phyloP scores from a whole-genome alignment of 2,797 vertebrate species.

The Helarctos malayanus region DNA sequence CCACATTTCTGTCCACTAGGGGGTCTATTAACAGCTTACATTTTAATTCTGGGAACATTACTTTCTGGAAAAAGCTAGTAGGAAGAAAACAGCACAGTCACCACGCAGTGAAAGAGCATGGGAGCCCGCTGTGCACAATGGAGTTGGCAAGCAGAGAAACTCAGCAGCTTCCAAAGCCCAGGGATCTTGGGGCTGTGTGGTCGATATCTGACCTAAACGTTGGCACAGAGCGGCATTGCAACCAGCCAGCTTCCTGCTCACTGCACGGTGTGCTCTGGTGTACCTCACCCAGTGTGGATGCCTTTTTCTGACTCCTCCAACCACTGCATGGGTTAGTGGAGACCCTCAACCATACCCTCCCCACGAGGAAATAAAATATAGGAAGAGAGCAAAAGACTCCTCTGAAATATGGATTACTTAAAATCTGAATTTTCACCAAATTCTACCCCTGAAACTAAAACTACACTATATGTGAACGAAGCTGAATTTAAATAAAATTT shows the following conservation, averaged over 20 bases:
- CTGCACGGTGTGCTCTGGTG: background rate
- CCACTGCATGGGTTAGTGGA: background rate
- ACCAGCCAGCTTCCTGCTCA: background rate
- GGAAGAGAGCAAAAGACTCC: background rate
- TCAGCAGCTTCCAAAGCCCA: background rate
- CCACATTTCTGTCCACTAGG: background rate
- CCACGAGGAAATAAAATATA: background rate
- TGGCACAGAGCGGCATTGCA: fast-evolving
- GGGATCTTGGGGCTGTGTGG: too few species aligned
- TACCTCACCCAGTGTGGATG: background rate
- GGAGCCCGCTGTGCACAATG: background rate
- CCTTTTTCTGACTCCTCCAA: background rate
- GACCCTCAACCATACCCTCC: background rate
- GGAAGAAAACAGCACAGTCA: background rate
- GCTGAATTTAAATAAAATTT: background rate
- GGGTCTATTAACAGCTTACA: background rate
- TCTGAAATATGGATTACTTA: background rate
- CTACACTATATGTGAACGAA: background rate
- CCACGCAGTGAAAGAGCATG: background rate
- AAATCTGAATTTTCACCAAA: background rate
- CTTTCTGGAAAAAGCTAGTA: background rate
- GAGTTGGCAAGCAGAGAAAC: background rate
- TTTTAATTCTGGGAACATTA: slow-evolving; percentile 11
- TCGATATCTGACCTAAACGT: background rate
- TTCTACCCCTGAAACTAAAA: background rate